Base-by-base conservation (phyloP, 2,113 vertebrate species). In the rabbit (Oryctolagus cuniculus) region DNA sequence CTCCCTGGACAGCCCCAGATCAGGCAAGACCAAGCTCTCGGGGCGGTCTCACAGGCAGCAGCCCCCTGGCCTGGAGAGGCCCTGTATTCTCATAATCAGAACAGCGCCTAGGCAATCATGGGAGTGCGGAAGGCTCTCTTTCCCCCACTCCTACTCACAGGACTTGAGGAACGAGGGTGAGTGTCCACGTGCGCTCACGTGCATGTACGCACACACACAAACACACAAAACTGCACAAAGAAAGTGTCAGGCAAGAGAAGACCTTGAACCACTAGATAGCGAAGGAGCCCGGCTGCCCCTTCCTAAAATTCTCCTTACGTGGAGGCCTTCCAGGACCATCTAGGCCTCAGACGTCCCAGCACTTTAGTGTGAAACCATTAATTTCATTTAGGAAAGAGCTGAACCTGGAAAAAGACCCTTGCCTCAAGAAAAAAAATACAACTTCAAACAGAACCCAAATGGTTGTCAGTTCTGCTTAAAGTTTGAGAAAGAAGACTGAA, bases 371-470 rank as follows among this genome's bases (percentile, higher is more conserved):
- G 44, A 95, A 95, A 90, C 22, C 44, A 74, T 58, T 94, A 70
- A 93, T 94, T 85, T 85, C 89, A 90, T 93, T 81, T 92, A 86
- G 87, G 67, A 89, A 84, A 91, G 27, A 73, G 31, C 73, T 78
- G 58, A 88, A 88, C 75, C n/a, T 51, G 21, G 64, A 95, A 66
- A 77, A 88, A 93, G 74, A 94, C 44, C 74, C 80, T 95, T 90
- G 64, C 75, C 75, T 90, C 0, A 24, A 95, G 78, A 77, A 87
- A 87, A 44, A 53, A 86, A 61, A 69, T 44, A 67, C 31, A 79
- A 67, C 38, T 91, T 87, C 87, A 91, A 91, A 87, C n/a, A 81
- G 69, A 96, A 81, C 25, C 83, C 66, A 95, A 94, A 91, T 24
- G 44, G 36, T 34, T 69, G 67, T 86, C 91, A 66, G 78, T 77